Evolutionary conservation across 1,140 invertebrate genomes (phyloP), one percentile per base, ranked within the genome.

Genomic region (Lepidurus apus): DNA sequence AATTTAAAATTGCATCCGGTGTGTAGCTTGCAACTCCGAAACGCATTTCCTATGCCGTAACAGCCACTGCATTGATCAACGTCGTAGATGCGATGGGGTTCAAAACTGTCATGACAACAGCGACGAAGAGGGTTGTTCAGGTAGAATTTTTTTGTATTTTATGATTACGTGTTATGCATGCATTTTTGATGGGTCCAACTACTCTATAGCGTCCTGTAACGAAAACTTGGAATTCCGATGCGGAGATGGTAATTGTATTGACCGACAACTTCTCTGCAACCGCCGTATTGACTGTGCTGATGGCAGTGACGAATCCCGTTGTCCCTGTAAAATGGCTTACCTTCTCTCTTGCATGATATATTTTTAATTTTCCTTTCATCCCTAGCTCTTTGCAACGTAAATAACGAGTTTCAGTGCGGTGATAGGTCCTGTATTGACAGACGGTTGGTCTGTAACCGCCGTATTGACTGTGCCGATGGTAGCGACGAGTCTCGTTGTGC

Each of bases 271-370:
- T 24, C 73, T 77, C 43, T 83, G 83, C 76, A 91, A 98, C 84
- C 91, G 92, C 8, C 88, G 88, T 74, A 86, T 85, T 8, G 93
- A 96, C 83, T 98, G 96, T 83, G 86, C 88, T 13, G 96, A 98
- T 85, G 89, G 91, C 21, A 95, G 93, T 7, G 96, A 98, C 86
- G 96, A 98, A 88, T 88, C 90, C 81, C 88, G 91, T 83, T 97
- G 95, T 45, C 3, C 34, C 2, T 21, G 24, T 45, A 42, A 47
- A 45, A 77, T 7, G 74, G 17, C 42, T 1, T 74, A 11, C 74
- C 13, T 13, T 24, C 26, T 34, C 24, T 13, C 11, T 24, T 7
- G 42, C 34, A 75, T 75, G 13, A 42, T 43, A 75, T 42, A 43
- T 75, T 21, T 42, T 43, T 74, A 24, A 17, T 73, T 73, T 73